These are phyloP conservation scores for Sussaba pulchella DNA, from an alignment of 2,888 invertebrate species.

Conservation along the genomic window DNA sequence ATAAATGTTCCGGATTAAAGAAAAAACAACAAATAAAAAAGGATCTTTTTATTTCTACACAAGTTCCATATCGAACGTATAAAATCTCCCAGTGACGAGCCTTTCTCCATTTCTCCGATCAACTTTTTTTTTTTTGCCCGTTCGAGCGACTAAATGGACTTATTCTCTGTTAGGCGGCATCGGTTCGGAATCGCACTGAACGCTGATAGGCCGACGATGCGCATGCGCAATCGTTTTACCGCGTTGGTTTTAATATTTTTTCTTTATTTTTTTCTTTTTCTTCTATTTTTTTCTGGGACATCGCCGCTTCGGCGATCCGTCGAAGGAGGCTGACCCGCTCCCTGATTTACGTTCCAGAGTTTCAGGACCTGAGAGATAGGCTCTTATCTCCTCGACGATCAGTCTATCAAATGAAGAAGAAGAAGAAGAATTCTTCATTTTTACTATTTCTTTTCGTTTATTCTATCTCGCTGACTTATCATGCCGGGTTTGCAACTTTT, in stretches of 20 bases:
- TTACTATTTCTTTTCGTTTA: no score
- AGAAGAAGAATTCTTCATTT: no score
- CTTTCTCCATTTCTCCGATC: conserved; percentile 61
- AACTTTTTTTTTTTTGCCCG: conserved; percentile 16
- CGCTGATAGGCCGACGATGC: background rate
- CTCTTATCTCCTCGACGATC: no score
- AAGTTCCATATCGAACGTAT: conserved; percentile 41
- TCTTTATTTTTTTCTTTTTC: no score
- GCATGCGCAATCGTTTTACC: background rate
- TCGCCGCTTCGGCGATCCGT: no score
- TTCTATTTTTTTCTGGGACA: no score
- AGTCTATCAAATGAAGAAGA: no score
- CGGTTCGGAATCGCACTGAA: background rate
- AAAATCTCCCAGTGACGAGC: conserved; percentile 48
- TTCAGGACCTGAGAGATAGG: no score
- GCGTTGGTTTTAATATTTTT: background rate
- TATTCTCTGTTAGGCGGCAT: conserved; percentile 10
- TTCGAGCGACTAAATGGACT: conserved; percentile 9
- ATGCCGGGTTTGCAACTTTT: no score
- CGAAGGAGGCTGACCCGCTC: no score
- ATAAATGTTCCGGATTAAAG: background rate
- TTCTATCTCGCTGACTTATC: no score
- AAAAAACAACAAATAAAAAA: conserved; percentile 7
- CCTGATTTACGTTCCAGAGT: no score
- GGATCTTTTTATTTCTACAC: conserved; percentile 26